Conservation (phyloP, 2,888 invertebrate species). For the Therioaphis trifolii region DNA sequence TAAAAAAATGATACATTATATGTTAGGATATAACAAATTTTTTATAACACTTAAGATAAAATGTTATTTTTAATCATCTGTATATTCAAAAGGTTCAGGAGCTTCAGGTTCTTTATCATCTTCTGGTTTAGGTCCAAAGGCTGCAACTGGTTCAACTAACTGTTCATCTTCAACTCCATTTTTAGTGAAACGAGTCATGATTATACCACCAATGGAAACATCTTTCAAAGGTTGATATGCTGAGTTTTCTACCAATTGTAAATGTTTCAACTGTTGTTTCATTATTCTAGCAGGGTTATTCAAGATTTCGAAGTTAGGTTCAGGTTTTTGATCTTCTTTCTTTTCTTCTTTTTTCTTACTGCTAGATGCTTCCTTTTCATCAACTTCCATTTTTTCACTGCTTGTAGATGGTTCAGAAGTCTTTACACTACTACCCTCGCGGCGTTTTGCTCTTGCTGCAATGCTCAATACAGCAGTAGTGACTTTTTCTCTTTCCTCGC, state of each 20-base stretch:
- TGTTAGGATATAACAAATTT: slow-evolving; percentile 30
- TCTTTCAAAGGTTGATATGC: slow-evolving; percentile 90
- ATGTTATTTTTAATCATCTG: slow-evolving; percentile 71
- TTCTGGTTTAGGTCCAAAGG: slow-evolving; percentile 89
- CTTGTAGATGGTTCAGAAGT: slow-evolving; percentile 63
- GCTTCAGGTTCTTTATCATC: slow-evolving; percentile 97
- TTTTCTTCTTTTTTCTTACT: slow-evolving; percentile 69
- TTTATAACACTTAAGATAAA: neutral
- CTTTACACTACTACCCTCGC: slow-evolving; percentile 77
- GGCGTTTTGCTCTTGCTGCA: slow-evolving; percentile 81
- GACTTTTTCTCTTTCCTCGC: slow-evolving; percentile 96
- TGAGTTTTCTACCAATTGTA: slow-evolving; percentile 83
- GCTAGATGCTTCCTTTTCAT: slow-evolving; percentile 70
- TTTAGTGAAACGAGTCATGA: slow-evolving; percentile 90
- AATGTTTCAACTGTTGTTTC: slow-evolving; percentile 80
- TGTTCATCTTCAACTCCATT: slow-evolving; percentile 84
- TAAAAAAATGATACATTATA: slow-evolving; percentile 16
- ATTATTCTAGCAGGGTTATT: slow-evolving; percentile 95
- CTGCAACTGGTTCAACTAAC: slow-evolving; percentile 92
- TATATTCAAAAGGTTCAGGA: slow-evolving; percentile 97
- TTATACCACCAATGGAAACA: slow-evolving; percentile 92
- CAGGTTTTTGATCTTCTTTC: slow-evolving; percentile 83
- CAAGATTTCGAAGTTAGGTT: slow-evolving; percentile 90
- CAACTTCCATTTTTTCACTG: slow-evolving; percentile 70
- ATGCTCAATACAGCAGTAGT: slow-evolving; percentile 97